Evolutionary conservation across 2,888 invertebrate genomes (phyloP).

Genomic region (Notocelia uddmanniana): DNA sequence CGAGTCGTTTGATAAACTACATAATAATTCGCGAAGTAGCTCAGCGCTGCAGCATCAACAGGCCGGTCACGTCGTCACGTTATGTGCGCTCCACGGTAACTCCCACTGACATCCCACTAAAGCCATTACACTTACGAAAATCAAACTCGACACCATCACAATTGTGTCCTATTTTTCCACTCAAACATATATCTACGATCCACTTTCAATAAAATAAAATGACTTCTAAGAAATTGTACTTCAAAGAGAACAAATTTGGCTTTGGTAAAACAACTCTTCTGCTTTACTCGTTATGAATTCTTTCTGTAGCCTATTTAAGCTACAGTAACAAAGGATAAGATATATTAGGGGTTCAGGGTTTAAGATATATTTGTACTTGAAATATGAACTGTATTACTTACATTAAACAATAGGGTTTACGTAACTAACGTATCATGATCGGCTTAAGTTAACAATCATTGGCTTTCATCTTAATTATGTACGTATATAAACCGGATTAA

Average conservation of each 20-base stretch:
- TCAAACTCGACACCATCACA: conserved; percentile 51
- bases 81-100: conserved; percentile 65
- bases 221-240: conserved; percentile 10
- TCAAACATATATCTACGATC: conserved; percentile 15
- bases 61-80: conserved; percentile 62
- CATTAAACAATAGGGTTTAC: background rate
- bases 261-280: conserved; percentile 31
- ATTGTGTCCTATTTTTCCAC: conserved; percentile 35
- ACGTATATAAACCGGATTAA: conserved; percentile 10
- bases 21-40: conserved; percentile 64
- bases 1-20: conserved; percentile 76
- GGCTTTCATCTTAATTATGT: conserved; percentile 17
- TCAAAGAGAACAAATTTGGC: conserved; percentile 40
- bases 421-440: background rate
- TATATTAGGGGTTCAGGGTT: too few relatives aligned
- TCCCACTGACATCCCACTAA: conserved; percentile 73
- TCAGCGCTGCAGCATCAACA: conserved; percentile 59
- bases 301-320: conserved; percentile 32
- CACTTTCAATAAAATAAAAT: conserved; percentile 15
- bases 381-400: background rate
- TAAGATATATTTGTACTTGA: background rate
- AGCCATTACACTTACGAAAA: conserved; percentile 69
- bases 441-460: background rate
- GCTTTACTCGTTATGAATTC: conserved; percentile 25
- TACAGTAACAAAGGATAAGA: conserved; percentile 22